A percentile compares a stretch with the other conserved stretches of the same genome.
These are phyloP conservation scores for Poeciliopsis presidionis DNA, from an alignment of 2,797 vertebrate genomes.

Conservation along the genomic window DNA sequence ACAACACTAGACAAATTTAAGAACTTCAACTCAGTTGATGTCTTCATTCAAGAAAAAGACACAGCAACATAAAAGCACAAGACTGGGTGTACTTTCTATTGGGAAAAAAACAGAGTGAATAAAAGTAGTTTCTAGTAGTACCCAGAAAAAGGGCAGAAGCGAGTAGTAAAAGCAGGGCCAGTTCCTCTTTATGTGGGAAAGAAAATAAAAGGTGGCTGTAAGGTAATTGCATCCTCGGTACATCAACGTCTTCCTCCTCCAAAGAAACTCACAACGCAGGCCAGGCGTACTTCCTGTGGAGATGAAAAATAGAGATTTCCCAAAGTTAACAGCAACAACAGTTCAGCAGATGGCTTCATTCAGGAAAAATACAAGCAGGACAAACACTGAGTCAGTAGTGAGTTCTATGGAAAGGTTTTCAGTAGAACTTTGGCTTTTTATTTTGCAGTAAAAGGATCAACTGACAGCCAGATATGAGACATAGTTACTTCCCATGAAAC, in stretches of 20 bases:
- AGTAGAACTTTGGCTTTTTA: background rate
- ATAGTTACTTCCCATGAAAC: background rate
- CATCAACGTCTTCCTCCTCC: background rate
- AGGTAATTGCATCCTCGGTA: background rate
- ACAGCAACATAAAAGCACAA: background rate
- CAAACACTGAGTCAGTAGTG: background rate
- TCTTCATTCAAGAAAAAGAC: background rate
- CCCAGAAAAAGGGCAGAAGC: background rate
- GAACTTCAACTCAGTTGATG: background rate
- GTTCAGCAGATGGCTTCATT: background rate
- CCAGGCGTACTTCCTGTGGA: background rate
- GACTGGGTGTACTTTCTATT: background rate
- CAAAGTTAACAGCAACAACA: background rate
- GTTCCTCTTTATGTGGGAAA: background rate
- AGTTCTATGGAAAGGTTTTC: background rate
- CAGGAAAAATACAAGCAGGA: background rate
- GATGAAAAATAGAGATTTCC: background rate
- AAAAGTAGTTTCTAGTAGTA: background rate
- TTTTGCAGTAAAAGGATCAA: background rate
- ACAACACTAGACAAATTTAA: background rate
- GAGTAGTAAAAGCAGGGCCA: background rate
- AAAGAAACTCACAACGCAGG: background rate
- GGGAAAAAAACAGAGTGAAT: background rate
- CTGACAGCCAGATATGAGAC: background rate
- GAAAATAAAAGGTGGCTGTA: background rate